Base-by-base conservation (phyloP, 2,113 vertebrate genomes). In the Ardeotis arabs region DNA sequence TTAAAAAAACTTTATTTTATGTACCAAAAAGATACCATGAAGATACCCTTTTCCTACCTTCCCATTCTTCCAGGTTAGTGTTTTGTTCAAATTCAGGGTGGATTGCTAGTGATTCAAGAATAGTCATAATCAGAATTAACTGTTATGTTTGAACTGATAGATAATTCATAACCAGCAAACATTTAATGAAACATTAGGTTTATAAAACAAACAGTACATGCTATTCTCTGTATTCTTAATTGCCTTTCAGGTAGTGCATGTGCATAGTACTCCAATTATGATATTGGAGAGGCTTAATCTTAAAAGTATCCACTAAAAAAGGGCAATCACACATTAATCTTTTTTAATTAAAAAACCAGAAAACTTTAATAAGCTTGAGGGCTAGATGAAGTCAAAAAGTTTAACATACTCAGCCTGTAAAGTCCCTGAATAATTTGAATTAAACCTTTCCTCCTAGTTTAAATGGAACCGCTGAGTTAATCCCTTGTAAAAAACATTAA, bases 151-250 rank as follows among this genome's bases (percentile, higher is more conserved):
- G 80, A 88, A 35, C 83, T 89, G 79, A 50, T 86, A 63, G 88
- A 87, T 86, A 92, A 94, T 95, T 92, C 64, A 87, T 89, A 93
- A 33, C 81, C 64, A 70, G 90, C 90, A 96, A 96, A 75, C 80
- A 84, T 41, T 84, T 92, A 94, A 95, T 95, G 73, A 92, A 84
- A 52, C 58, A 72, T 73, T 76, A 94, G 53, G 66, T 66, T 52
- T 68, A 28, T 87, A 87, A 89, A 96, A 78, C 77, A 95, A 94
- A 94, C 70, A 89, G 24, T 52, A 5, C 4, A 1, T 41, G 28
- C 49, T 41, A 5, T 75, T 76, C 62, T 90, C 35, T 85, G 44
- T 73, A 58, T 55, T 85, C 93, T 50, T 84, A 92, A 72, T 93
- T 93, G 86, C 79, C 31, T 92, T 93, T 73, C 82, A 88, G 82